Conservation (phyloP, 1,140 invertebrate genomes). For the Brachionus rotundiformis region DNA sequence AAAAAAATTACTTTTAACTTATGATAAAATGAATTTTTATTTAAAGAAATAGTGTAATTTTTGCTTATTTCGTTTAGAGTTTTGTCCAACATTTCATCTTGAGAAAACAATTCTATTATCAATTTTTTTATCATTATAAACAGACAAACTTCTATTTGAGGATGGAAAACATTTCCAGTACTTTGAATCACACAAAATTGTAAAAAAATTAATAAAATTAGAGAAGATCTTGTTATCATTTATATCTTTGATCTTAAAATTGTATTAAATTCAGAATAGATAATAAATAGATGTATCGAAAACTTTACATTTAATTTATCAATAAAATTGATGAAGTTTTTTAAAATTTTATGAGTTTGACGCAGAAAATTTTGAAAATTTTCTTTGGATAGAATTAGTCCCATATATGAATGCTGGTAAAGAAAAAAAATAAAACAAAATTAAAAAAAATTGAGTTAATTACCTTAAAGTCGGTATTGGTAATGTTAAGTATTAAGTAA, state of each 20-base stretch:
- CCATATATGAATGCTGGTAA: slow-evolving; percentile 18
- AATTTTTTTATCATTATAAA: background rate
- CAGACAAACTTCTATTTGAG: slow-evolving; percentile 3
- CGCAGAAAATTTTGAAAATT: slow-evolving; percentile 22
- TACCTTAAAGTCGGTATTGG: slow-evolving; percentile 36
- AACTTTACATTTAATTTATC: background rate
- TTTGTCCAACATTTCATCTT: slow-evolving; percentile 41
- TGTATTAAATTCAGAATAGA: too few relatives aligned
- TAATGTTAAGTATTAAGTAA: slow-evolving; percentile 14
- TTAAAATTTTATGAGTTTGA: slow-evolving; percentile 12
- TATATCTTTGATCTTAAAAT: slow-evolving; percentile 32
- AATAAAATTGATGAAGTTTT: background rate
- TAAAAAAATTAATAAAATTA: background rate
- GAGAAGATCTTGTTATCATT: slow-evolving; percentile 5
- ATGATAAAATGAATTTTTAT: background rate
- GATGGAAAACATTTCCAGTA: slow-evolving; percentile 29
- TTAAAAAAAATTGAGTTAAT: too few relatives aligned
- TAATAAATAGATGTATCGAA: too few relatives aligned
- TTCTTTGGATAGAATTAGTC: slow-evolving; percentile 24
- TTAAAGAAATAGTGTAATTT: slow-evolving; percentile 1
- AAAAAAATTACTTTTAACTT: slow-evolving; percentile 17
- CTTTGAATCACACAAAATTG: background rate
- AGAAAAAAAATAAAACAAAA: background rate
- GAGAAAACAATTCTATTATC: background rate
- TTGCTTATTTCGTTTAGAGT: slow-evolving; percentile 31